Evolutionary conservation across 1,140 invertebrate genomes (phyloP), one percentile per base, ranked within the genome.

Genomic region (Leptinotarsa undecemlineata): DNA sequence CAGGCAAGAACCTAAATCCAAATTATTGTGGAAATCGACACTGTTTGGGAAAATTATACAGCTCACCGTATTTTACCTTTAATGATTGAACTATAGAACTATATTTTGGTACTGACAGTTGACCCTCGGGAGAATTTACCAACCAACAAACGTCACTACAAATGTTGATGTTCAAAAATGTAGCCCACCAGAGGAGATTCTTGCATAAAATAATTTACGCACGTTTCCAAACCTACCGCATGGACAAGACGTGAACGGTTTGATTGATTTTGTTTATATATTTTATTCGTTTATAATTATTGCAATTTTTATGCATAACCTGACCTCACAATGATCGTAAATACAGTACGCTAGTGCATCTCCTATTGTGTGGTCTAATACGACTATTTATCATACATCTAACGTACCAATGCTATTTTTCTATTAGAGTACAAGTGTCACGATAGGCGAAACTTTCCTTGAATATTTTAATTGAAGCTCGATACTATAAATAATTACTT

Each of bases 361-460:
- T 72, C 47, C 71, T 64, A 72, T 72, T 72, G 71, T 72, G 71
- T 72, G 71, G 71, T 72, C 71, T 72, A 72, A 72, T 72, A 64
- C n/a, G 60, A n/a, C 62, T 64, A 72, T 72, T 72, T 72, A 47
- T 72, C 61, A 64, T 64, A 60, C 57, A 64, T 26, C 21, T 21
- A 72, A 48, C 71, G 71, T 72, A 63, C 60, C 15, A 72, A n/a
- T 64, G 71, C 60, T 64, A 63, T 72, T 64, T 72, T 72, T 72
- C 62, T 72, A 64, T 64, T 63, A 48, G 47, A 48, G 60, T 48
- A 23, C n/a, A 72, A 72, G 71, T 72, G 33, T 64, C 71, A 72
- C 62, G 71, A 60, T 33, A 42, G 48, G 68, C 48, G 51, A 48
- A 64, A 64, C 51, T 72, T 72, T 72, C 62, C 62, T 64, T 72